These are phyloP conservation scores for Brachionus calyciflorus DNA, from an alignment of 1,140 invertebrate genomes.

Conservation along the genomic window DNA sequence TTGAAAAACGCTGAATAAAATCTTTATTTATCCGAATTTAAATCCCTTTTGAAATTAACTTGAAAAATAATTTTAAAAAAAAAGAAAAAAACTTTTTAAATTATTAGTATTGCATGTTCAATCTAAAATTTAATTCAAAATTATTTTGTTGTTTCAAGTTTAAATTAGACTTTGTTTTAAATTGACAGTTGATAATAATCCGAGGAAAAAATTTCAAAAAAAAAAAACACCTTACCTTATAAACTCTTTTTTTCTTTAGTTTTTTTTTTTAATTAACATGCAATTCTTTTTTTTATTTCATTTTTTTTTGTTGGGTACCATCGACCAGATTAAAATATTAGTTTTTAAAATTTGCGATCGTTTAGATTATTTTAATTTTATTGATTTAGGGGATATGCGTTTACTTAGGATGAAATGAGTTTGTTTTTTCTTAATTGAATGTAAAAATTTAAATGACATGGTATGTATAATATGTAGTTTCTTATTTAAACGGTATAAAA, in stretches of 20 bases:
- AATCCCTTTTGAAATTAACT: too few relatives aligned
- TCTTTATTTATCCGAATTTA: too few relatives aligned
- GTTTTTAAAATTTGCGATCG: not conserved
- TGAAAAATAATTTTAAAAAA: too few relatives aligned
- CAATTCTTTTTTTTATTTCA: too few relatives aligned
- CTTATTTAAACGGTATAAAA: too few relatives aligned
- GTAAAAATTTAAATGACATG: too few relatives aligned
- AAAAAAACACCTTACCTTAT: too few relatives aligned
- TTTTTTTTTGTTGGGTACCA: too few relatives aligned
- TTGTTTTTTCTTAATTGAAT: too few relatives aligned
- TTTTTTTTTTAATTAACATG: constrained; percentile 25
- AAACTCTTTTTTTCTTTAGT: not conserved
- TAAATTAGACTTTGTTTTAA: not conserved
- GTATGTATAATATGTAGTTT: too few relatives aligned
- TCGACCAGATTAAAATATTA: constrained; percentile 38
- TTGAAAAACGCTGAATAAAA: too few relatives aligned
- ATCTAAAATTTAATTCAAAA: not conserved
- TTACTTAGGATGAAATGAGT: too few relatives aligned
- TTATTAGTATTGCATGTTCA: constrained; percentile 34
- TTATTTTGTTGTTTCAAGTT: not conserved
- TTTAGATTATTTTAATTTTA: not conserved
- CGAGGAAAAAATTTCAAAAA: not conserved
- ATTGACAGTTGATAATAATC: constrained; percentile 5
- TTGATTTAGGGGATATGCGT: not conserved
- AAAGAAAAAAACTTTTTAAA: not conserved